Evolutionary conservation across 2,888 invertebrate genomes (phyloP).

Genomic region (Venustoraphidia nigricollis): DNA sequence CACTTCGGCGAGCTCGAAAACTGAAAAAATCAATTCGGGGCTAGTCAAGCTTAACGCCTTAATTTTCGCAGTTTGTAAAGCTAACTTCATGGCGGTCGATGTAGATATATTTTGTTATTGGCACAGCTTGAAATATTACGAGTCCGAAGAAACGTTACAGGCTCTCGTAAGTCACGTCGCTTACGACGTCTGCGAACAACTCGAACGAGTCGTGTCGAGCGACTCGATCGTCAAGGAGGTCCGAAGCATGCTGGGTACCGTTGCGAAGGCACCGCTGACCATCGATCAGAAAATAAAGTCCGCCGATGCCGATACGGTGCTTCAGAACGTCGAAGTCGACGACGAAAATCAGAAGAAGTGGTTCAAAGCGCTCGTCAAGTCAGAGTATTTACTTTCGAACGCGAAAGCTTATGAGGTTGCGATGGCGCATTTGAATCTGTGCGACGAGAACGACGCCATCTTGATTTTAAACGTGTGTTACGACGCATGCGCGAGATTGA

Average conservation of each 20-base stretch:
- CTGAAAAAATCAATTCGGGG: not conserved
- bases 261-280: not conserved
- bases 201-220: not conserved
- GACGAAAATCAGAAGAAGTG: constrained; percentile 1
- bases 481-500: not conserved
- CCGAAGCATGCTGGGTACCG: not conserved
- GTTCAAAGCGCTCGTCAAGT: not conserved
- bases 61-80: not conserved
- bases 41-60: not conserved
- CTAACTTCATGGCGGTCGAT: constrained; percentile 1
- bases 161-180: not conserved
- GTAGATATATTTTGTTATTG: constrained; percentile 3
- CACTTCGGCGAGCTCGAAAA: not conserved
- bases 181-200: not conserved
- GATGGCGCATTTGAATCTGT: not conserved
- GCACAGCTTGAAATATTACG: not conserved
- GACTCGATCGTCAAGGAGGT: not conserved
- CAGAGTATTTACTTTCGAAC: not conserved
- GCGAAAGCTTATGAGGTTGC: not conserved
- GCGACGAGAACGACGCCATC: not conserved
- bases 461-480: not conserved
- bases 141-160: constrained; percentile 1
- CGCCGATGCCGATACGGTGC: not conserved
- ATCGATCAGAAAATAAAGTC: not conserved
- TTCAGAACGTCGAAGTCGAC: not conserved